Evolutionary conservation across 2,888 invertebrate genomes (phyloP), one percentile per base, ranked within the genome.

Genomic region (Leptura quadrifasciata): DNA sequence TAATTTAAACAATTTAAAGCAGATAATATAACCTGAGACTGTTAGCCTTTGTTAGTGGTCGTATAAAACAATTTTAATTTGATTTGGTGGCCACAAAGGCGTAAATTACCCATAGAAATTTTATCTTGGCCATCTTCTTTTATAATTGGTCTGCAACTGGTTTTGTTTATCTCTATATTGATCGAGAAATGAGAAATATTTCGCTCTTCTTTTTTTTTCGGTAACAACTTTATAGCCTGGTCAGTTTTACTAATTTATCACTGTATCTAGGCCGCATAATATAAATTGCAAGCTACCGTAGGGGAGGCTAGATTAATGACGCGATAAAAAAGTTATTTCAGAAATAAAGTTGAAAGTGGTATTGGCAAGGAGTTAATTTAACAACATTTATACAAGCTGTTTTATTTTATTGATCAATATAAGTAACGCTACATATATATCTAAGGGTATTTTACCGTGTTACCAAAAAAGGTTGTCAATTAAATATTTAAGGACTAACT

Each of bases 71-170:
- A 69, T 63, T 74, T 78, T 74, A 74, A 76, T 74, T 76, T 63
- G 69, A 71, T 78, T 54, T 68, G 65, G 69, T 72, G 55, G 71
- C 74, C 54, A 74, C 68, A 74, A 61, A 68, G 74, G 75, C 76
- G 79, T 76, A 71, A 79, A 79, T 76, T 65, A 73, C 71, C 75
- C 68, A 73, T 73, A 75, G 79, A 75, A 75, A 71, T 64, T 75
- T 79, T 76, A 79, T 79, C 79, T 72, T 55, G 17, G 67, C 71
- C 55, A 76, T 79, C 76, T 76, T 78, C 75, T 58, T 55, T 27
- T 72, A 79, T 79, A 79, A 79, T 79, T 79, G 79, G 76, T 75
- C 75, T 75, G 76, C 75, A 75, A 76, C 79, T 74, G 79, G 79
- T 79, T 76, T 72, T 76, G 76, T 76, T 75, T 79, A 76, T 79